A percentile compares a stretch with the other conserved stretches of the same genome.
phyloP scores from a whole-genome alignment of 2,113 vertebrate genomes.

The Ancistrus triradiatus region DNA sequence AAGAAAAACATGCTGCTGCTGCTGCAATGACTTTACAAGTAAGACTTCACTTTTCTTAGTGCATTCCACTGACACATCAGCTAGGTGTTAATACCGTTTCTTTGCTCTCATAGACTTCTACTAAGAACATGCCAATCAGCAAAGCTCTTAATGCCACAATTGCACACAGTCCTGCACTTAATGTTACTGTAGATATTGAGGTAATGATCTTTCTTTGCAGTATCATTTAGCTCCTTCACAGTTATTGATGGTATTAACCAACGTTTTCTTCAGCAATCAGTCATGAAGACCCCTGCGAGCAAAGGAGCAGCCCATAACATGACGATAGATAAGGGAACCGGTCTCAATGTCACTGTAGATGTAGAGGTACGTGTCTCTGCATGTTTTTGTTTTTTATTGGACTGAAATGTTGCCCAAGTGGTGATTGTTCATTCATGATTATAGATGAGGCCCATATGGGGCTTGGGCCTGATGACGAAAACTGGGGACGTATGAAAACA shows the following conservation, averaged over 20 bases:
- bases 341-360: constrained; percentile 64
- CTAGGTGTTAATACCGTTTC: no score
- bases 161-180: constrained; percentile 25
- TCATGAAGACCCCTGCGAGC: constrained; percentile 56
- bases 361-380: constrained; percentile 62
- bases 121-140: constrained; percentile 12
- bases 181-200: constrained; percentile 43
- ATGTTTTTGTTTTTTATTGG: no score
- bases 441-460: no score
- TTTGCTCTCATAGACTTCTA: background rate
- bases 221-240: background rate
- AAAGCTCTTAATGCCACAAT: constrained; percentile 31
- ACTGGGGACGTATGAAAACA: no score
- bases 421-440: no score
- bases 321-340: constrained; percentile 55
- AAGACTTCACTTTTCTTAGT: no score
- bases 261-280: constrained; percentile 41
- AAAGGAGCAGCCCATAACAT: constrained; percentile 59
- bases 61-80: no score
- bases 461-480: no score
- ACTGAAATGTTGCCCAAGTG: no score
- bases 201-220: background rate
- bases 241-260: background rate
- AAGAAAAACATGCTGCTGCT: constrained; percentile 42
- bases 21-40: constrained; percentile 20